Conservation (phyloP, 2,113 vertebrate species). For the Indri indri region DNA sequence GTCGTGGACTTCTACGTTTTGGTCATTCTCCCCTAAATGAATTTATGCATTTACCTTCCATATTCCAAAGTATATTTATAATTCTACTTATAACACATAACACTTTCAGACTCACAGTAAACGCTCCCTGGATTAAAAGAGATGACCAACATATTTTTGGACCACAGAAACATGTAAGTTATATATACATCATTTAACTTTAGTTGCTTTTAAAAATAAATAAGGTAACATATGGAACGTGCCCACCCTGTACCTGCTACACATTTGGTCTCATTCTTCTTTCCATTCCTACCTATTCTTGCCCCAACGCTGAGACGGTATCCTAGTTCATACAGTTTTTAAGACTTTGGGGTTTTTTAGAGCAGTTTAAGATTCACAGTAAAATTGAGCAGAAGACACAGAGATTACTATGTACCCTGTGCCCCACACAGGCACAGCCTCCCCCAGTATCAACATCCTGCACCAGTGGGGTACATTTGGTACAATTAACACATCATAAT, state of each 20-base stretch:
- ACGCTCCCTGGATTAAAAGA: not conserved
- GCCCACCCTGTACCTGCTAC: not conserved
- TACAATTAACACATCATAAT: too few species aligned
- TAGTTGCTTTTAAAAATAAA: not conserved
- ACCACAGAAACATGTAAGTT: not conserved
- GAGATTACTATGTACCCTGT: too few species aligned
- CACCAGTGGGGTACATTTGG: not conserved
- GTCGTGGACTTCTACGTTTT: not conserved
- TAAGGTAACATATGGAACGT: not conserved
- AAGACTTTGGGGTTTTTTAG: not conserved
- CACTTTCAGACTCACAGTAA: not conserved
- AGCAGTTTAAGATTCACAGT: not conserved
- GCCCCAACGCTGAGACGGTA: not conserved
- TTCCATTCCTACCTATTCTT: not conserved
- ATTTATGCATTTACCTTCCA: conserved; percentile 1
- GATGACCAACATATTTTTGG: not conserved
- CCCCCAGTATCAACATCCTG: not conserved
- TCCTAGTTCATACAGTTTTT: too few species aligned
- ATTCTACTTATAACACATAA: not conserved
- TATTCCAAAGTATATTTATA: not conserved
- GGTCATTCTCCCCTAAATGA: not conserved
- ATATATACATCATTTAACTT: not conserved
- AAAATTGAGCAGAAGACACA: not conserved
- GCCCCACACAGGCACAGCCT: too few species aligned
- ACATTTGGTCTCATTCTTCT: not conserved